Base-by-base conservation (phyloP, 2,888 invertebrate species). In the Neoitamus cyanurus region DNA sequence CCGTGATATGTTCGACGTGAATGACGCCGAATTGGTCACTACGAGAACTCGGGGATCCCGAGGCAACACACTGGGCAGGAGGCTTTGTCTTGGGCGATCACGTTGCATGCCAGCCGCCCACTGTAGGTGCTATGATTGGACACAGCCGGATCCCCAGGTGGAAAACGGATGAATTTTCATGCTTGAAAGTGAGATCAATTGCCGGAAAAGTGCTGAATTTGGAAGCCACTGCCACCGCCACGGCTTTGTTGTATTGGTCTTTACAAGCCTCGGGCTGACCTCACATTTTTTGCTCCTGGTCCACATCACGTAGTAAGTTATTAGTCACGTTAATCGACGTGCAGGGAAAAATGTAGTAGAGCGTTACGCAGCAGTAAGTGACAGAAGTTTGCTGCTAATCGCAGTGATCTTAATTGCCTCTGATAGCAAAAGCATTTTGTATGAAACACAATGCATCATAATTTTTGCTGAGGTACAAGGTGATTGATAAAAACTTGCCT, bases 121-220 rank as follows among this genome's bases (percentile, higher is more conserved):
- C 46, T 46, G 72, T 7, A 72, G 28, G 31, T 30, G n/a, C 31
- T 83, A 46, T 72, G 72, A 83, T 83, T 83, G 46, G 83, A 83
- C 46, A 72, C 72, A 72, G 72, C 30, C 34, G 20, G 31, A 11
- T 25, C 20, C 15, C 37, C 28, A 46, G 42, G 42, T 42, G 70
- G 5, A n/a, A 58, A 58, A 11, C 58, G 58, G 25, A 37, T 25
- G 46, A 9, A 70, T 72, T 83, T 70, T 83, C 70, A 83, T 83
- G 83, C 42, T 83, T 70, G 37, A 36, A 83, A 37, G 31, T 68
- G 80, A 68, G 48, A 58, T 80, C 58, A 80, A 31, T 58, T 68
- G 72, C n/a, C 34, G 83, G 83, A 83, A 83, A 83, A 70, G 13
- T 72, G 72, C 83, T 83, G 83, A 83, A 83, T 83, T 42, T 83